phyloP scores from a whole-genome alignment of 2,113 vertebrate genomes.

The Phyllostomus hastatus region DNA sequence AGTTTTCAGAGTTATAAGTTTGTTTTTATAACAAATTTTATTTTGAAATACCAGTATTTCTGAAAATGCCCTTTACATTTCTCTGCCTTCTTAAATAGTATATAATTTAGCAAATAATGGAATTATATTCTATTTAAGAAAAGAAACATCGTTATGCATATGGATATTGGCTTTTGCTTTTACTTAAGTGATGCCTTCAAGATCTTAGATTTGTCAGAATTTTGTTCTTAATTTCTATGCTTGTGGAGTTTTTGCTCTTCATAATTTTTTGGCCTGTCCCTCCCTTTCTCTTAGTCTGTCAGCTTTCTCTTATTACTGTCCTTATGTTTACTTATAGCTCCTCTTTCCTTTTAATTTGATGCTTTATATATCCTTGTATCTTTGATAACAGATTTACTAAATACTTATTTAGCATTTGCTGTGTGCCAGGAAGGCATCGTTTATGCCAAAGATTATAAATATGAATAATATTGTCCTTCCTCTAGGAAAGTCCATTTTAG shows the following conservation, averaged over 20 bases:
- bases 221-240: constrained; percentile 2
- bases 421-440: not conserved
- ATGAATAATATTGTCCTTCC: not conserved
- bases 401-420: not conserved
- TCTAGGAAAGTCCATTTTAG: not conserved
- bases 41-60: constrained; percentile 23
- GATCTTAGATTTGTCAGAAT: not conserved
- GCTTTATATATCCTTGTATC: not conserved
- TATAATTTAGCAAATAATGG: not conserved
- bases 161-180: not conserved
- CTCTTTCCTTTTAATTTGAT: constrained; percentile 12
- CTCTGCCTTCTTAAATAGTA: constrained; percentile 10
- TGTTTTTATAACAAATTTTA: not conserved
- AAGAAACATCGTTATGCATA: not conserved
- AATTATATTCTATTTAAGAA: not conserved
- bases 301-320: not conserved
- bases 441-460: not conserved
- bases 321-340: not conserved
- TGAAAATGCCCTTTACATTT: not conserved
- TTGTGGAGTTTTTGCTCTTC: constrained; percentile 16
- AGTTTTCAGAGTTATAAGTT: constrained; percentile 9
- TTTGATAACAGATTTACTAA: not conserved
- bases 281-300: not conserved
- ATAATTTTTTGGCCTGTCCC: not conserved
- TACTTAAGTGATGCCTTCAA: not conserved